phyloP scores from a whole-genome alignment of 2,888 invertebrate genomes.

The Glyphotaelius pellucidus region DNA sequence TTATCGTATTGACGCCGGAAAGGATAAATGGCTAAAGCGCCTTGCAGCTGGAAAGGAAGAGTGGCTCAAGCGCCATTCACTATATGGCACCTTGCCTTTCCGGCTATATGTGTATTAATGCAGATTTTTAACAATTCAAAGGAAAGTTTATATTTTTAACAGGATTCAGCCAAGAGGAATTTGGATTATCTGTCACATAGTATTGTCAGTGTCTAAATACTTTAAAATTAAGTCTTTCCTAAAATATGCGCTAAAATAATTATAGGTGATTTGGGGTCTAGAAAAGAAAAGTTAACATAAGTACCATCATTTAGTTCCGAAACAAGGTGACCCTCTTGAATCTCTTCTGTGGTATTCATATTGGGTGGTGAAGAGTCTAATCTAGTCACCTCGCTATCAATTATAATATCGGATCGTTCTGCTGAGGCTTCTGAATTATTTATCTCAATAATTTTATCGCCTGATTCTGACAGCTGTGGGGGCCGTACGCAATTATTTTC shows the following conservation, averaged over 20 bases:
- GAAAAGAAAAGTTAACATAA: not conserved
- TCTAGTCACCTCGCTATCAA: conserved; percentile 57
- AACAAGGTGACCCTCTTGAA: conserved; percentile 67
- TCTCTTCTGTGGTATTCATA: conserved; percentile 54
- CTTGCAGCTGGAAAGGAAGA: too few species aligned
- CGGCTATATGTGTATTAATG: not conserved
- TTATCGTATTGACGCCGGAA: too few species aligned
- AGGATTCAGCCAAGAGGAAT: not conserved
- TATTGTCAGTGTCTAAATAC: not conserved
- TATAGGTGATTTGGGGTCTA: not conserved
- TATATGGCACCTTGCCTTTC: too few species aligned
- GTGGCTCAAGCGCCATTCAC: too few species aligned
- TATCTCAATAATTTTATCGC: not conserved
- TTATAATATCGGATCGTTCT: not conserved
- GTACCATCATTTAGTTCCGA: conserved; percentile 53
- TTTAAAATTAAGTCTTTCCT: not conserved
- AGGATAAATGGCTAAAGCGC: too few species aligned
- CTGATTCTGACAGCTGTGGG: conserved; percentile 51
- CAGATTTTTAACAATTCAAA: not conserved
- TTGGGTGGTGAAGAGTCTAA: conserved; percentile 67
- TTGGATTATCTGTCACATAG: not conserved
- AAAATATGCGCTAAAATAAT: not conserved
- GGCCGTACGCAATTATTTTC: conserved; percentile 69
- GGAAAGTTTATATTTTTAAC: not conserved
- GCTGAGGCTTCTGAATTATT: not conserved